These are phyloP conservation scores for Apotomis turbidana DNA, from an alignment of 2,888 invertebrate genomes.

Conservation along the genomic window DNA sequence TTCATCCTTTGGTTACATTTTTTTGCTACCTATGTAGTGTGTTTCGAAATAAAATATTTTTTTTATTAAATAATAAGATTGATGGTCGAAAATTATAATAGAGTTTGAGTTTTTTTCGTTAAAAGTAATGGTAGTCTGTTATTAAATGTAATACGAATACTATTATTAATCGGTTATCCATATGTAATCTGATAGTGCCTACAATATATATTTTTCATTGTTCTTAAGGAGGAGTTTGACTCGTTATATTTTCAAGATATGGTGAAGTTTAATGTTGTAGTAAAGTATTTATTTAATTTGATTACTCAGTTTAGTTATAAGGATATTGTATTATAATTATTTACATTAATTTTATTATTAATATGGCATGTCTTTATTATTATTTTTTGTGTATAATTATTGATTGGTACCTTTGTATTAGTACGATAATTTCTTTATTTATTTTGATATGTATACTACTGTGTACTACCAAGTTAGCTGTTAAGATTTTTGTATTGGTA, in stretches of 20 bases:
- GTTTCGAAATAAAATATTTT: not conserved
- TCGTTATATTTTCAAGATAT: not conserved
- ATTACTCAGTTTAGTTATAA: too few relatives aligned
- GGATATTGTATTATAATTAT: too few relatives aligned
- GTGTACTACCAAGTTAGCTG: too few relatives aligned
- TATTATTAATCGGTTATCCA: not conserved
- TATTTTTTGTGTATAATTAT: too few relatives aligned
- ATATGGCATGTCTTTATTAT: too few relatives aligned
- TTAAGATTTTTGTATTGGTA: too few relatives aligned
- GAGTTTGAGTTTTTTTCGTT: not conserved
- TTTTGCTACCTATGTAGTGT: too few relatives aligned
- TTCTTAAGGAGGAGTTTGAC: not conserved
- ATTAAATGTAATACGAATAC: slow-evolving; percentile 1
- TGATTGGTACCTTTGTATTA: too few relatives aligned
- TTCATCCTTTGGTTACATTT: slow-evolving; percentile 41
- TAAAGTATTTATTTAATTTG: too few relatives aligned
- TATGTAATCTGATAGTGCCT: not conserved
- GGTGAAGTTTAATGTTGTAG: not conserved
- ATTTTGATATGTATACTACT: too few relatives aligned
- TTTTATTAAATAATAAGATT: slow-evolving; percentile 20
- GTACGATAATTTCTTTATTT: too few relatives aligned
- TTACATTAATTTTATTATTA: too few relatives aligned
- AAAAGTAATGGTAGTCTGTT: slow-evolving; percentile 5
- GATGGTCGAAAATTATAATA: slow-evolving; percentile 29
- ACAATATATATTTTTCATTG: not conserved